Conservation (phyloP, 2,888 invertebrate species). For the Rhamnusium bicolor region DNA sequence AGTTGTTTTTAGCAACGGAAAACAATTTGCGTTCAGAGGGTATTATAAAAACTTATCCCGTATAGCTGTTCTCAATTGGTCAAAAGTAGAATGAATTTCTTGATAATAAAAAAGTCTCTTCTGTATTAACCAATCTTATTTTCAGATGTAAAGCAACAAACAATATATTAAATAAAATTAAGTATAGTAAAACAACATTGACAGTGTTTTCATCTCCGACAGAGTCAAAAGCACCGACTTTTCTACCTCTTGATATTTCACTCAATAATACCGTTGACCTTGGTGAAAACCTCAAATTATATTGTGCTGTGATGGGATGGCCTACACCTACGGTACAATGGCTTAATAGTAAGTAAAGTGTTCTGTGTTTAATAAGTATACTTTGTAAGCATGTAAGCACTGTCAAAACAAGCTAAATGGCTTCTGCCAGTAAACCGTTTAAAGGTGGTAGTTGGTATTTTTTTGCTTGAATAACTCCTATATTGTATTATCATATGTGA, state of each 20-base stretch:
- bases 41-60: background rate
- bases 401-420: too few relatives aligned
- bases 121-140: constrained; percentile 43
- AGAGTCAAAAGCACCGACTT: constrained; percentile 52
- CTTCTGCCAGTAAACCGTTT: too few relatives aligned
- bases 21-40: background rate
- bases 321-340: constrained; percentile 75
- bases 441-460: too few relatives aligned
- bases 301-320: constrained; percentile 77
- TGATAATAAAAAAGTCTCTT: background rate
- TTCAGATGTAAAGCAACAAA: constrained; percentile 74
- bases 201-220: constrained; percentile 64
- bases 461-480: too few relatives aligned
- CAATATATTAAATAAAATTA: constrained; percentile 70
- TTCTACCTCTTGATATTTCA: constrained; percentile 66
- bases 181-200: constrained; percentile 71
- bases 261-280: constrained; percentile 67
- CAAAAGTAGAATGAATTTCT: background rate
- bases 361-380: too few relatives aligned
- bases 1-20: too few relatives aligned
- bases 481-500: too few relatives aligned
- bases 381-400: too few relatives aligned
- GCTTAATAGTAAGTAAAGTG: constrained; percentile 65
- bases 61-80: too few relatives aligned
- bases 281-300: constrained; percentile 73